These are phyloP conservation scores for Charadrius vociferus DNA, from an alignment of 2,113 vertebrate genomes.

Conservation along the genomic window DNA sequence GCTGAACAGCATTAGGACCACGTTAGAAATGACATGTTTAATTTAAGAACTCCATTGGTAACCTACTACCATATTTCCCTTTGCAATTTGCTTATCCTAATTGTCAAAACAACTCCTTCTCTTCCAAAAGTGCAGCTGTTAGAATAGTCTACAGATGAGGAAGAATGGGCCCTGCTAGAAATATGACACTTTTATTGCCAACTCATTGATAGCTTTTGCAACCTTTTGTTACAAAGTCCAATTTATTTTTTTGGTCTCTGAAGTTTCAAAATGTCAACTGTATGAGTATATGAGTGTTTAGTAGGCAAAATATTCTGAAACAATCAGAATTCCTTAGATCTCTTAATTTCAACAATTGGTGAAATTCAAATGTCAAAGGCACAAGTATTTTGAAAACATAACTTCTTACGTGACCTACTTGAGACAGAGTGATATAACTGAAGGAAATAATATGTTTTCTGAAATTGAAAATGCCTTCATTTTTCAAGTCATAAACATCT, in stretches of 20 bases:
- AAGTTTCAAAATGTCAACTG: neutral
- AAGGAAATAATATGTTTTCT: neutral
- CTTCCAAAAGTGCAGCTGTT: constrained; percentile 48
- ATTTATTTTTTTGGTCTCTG: neutral
- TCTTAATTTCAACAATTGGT: neutral
- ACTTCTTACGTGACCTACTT: neutral
- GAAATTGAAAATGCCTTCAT: neutral
- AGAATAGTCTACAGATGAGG: constrained; percentile 16
- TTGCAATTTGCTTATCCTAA: constrained; percentile 72
- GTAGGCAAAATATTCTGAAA: neutral
- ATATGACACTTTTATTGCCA: neutral
- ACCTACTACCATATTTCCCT: constrained; percentile 63
- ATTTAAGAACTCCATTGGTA: constrained; percentile 63
- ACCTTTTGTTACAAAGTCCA: neutral
- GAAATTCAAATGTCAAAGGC: neutral
- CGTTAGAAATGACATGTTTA: constrained; percentile 75
- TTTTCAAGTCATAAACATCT: neutral
- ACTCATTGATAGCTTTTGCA: neutral
- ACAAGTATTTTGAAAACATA: neutral
- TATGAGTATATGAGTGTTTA: neutral
- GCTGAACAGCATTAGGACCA: constrained; percentile 40
- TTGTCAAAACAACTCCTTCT: constrained; percentile 68
- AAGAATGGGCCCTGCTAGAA: neutral
- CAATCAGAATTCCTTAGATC: neutral
- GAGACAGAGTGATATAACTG: neutral